A percentile compares a stretch with the other conserved stretches of the same genome.
Conservation (phyloP, 2,113 vertebrate species). For the Antechinus stuartii region DNA sequence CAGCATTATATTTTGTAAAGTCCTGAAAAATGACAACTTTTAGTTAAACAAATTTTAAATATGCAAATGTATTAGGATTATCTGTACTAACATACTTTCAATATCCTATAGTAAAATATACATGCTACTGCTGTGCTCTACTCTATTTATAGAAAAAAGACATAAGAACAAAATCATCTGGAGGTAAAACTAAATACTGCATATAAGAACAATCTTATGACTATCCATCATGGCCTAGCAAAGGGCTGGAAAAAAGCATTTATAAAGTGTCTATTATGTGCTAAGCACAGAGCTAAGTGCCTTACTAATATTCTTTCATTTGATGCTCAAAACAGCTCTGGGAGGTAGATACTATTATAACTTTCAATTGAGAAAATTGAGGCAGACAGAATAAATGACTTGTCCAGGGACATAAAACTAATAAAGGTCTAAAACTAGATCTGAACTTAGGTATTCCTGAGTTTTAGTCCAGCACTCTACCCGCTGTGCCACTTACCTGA, state of each 20-base stretch:
- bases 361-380: not conserved
- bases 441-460: not conserved
- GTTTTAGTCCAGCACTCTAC: not conserved
- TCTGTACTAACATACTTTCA: constrained; percentile 16
- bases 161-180: not conserved
- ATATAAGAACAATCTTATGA: not conserved
- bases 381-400: not conserved
- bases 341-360: not conserved
- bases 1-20: not conserved
- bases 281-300: not conserved
- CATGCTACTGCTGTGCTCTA: not conserved
- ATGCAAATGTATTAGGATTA: not conserved
- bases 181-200: not conserved
- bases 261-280: not conserved
- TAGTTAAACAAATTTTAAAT: not conserved
- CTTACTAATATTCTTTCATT: not conserved
- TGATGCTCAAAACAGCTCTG: not conserved
- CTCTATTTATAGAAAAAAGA: not conserved
- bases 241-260: not conserved
- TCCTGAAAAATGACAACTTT: not conserved
- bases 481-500: not conserved
- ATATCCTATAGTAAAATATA: not conserved
- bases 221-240: not conserved
- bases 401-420: not conserved
- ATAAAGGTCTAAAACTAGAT: not conserved